Conservation (phyloP, 2,797 vertebrate genomes). For the Poecilia picta region DNA sequence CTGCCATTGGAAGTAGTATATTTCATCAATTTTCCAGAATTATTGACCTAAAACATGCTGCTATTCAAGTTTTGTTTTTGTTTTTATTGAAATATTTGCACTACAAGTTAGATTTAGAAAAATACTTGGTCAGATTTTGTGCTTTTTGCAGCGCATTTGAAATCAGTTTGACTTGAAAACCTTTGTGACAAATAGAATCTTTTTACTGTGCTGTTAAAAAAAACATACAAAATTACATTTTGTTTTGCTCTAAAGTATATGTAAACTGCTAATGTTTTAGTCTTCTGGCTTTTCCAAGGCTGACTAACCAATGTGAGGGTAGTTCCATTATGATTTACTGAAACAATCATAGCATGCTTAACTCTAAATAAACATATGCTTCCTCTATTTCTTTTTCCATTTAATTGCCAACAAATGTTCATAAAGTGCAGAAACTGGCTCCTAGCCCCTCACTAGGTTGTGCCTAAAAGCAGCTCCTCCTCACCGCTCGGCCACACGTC, state of each 20-base stretch:
- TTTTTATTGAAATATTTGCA: too few species aligned
- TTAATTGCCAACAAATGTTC: constrained; percentile 5
- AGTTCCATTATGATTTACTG: background rate
- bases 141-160: too few species aligned
- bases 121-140: too few species aligned
- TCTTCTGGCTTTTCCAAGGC: background rate
- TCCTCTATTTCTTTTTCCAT: background rate
- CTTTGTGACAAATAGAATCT: background rate
- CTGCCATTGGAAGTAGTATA: too few species aligned
- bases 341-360: background rate
- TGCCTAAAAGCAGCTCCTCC: constrained; percentile 42
- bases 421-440: constrained; percentile 18
- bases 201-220: too few species aligned
- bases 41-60: too few species aligned
- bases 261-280: background rate
- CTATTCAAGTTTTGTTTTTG: too few species aligned
- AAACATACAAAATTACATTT: background rate
- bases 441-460: constrained; percentile 4
- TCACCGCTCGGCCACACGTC: background rate
- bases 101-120: too few species aligned
- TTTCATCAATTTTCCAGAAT: too few species aligned
- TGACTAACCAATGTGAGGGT: background rate
- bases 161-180: background rate
- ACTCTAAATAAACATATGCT: background rate
- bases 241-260: background rate